A percentile compares a stretch with the other conserved stretches of the same genome.
Conservation (phyloP, 2,113 vertebrate species). For the Nesoenas mayeri region DNA sequence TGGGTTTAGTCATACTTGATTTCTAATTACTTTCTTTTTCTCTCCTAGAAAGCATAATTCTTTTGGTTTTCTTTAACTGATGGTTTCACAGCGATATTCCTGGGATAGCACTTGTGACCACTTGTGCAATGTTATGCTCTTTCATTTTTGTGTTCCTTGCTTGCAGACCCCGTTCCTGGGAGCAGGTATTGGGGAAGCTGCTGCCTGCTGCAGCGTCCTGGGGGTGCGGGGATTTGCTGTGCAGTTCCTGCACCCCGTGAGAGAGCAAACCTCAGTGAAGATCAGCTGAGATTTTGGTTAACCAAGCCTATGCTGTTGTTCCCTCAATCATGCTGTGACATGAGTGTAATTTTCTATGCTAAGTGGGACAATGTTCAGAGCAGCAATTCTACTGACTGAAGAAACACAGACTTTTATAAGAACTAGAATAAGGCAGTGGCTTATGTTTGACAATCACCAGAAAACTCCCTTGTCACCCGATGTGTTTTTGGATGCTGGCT, state of each 20-base stretch:
- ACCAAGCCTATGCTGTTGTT: neutral
- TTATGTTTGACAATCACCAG: neutral
- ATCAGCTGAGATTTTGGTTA: neutral
- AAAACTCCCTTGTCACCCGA: neutral
- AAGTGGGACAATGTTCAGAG: neutral
- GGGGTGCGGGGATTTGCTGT: neutral
- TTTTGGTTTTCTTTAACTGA: neutral
- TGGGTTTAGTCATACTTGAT: neutral
- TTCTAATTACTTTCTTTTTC: neutral
- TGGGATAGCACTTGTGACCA: neutral
- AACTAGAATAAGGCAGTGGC: neutral
- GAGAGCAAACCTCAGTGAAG: neutral
- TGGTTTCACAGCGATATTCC: neutral
- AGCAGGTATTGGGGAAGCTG: neutral
- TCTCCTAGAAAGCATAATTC: neutral
- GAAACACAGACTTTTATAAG: neutral
- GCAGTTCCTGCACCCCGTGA: neutral
- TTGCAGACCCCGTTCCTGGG: neutral
- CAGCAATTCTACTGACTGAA: neutral
- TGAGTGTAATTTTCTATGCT: neutral
- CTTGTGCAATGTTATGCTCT: neutral
- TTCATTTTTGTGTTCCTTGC: neutral
- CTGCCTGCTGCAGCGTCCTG: neutral
- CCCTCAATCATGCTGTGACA: rapidly evolving
- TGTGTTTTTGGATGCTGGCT: neutral